These are phyloP conservation scores for Sternotherus odoratus DNA, from an alignment of 2,797 vertebrate species.

Conservation along the genomic window DNA sequence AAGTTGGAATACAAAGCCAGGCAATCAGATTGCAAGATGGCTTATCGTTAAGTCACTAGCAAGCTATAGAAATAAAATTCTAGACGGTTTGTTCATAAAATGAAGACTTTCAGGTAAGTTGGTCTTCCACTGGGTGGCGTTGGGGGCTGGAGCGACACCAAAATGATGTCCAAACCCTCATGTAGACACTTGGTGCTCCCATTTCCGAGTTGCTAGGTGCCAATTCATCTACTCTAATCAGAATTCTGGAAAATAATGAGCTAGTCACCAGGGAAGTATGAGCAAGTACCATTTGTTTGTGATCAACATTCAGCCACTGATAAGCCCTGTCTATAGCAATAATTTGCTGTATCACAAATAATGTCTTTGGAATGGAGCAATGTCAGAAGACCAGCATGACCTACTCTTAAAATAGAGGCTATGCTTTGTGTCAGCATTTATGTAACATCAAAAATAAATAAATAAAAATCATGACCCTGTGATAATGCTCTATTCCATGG, in stretches of 20 bases:
- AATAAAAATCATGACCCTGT: neutral
- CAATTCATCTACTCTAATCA: neutral
- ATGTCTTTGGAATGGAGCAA: neutral
- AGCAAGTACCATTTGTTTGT: neutral
- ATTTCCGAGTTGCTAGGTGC: accelerated
- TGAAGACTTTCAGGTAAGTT: neutral
- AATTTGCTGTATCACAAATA: neutral
- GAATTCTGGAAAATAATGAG: neutral
- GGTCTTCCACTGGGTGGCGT: accelerated
- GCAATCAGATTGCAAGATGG: neutral
- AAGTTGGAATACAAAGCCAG: neutral
- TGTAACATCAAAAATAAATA: neutral
- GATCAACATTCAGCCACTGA: accelerated
- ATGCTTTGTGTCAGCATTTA: neutral
- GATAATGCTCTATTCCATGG: neutral
- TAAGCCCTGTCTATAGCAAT: neutral
- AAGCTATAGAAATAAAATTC: neutral
- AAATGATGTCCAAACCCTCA: neutral
- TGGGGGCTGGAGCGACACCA: accelerated
- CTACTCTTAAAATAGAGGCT: neutral
- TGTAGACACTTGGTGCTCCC: neutral
- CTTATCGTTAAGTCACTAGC: neutral
- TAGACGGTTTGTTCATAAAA: neutral
- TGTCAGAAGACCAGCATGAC: neutral
- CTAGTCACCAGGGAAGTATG: neutral